Evolutionary conservation across 2,113 vertebrate genomes (phyloP).

Genomic region (Nothocercus nigrocapillus): DNA sequence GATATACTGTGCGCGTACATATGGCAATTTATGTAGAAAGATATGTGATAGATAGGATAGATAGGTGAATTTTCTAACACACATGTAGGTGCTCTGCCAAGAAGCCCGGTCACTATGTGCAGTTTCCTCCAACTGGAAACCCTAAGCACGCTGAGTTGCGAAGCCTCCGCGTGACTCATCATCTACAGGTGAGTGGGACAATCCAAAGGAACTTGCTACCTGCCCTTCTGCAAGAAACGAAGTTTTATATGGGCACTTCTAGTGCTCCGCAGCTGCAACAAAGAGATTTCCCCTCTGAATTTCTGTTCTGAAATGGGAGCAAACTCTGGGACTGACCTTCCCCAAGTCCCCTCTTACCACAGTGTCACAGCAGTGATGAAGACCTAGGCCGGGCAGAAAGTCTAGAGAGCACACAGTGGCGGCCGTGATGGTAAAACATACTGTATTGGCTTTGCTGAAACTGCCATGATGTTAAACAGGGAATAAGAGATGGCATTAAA

Average conservation of each 20-base stretch:
- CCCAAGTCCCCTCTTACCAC: not conserved
- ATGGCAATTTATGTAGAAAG: not conserved
- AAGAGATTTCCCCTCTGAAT: not conserved
- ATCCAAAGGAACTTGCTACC: not conserved
- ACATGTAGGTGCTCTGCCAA: not conserved
- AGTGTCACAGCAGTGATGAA: fast-evolving
- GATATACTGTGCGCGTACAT: fast-evolving
- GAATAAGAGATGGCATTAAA: not conserved
- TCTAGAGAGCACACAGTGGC: fast-evolving
- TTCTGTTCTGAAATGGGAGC: not conserved
- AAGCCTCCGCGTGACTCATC: not conserved
- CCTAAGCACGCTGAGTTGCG: not conserved
- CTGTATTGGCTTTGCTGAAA: not conserved
- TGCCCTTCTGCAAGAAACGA: not conserved
- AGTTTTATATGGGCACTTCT: not conserved
- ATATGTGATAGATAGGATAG: not conserved
- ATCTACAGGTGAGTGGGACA: not conserved
- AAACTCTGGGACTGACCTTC: not conserved
- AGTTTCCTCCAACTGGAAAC: not conserved
- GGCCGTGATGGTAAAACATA: not conserved
- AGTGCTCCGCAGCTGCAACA: not conserved
- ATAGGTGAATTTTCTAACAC: too few relatives aligned
- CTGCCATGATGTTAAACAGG: not conserved
- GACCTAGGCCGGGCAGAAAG: not conserved
- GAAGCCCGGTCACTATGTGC: not conserved